Base-by-base conservation (phyloP, 1,140 invertebrate species). In the Brachionus manjavacas region DNA sequence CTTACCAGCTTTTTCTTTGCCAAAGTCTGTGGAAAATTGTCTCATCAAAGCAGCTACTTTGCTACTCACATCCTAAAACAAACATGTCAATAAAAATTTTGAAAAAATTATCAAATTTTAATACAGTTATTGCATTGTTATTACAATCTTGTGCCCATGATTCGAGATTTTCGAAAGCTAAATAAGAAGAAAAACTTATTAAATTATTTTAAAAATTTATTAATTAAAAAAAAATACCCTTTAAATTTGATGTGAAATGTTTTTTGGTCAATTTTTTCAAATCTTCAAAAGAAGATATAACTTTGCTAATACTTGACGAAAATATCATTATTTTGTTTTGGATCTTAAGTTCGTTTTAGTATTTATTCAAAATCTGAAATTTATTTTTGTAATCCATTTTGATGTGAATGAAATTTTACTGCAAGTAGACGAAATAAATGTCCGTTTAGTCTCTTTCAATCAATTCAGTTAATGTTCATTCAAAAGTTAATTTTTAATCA, bases 221-320 rank as follows among this genome's bases (percentile, higher is more conserved):
- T n/a, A n/a, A n/a, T n/a, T n/a, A n/a, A n/a, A n/a, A 20, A 9
- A 16, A 11, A 39, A 16, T 52, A 64, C 49, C 76, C 64, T 81
- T 81, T 64, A 55, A 46, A 64, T 81, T 52, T 28, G 23, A 43
- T 6, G 20, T 43, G 14, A 64, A 14, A 16, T 81, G 79, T 52
- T 68, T 81, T 25, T 81, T 81, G 39, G 52, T 41, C n/a, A 68
- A 14, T 60, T 81, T 81, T 81, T 20, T 81, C 1, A 81, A 28
- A 39, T 81, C 79, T 25, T 81, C 79, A 25, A 81, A 81, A n/a
- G 79, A 81, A 28, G 79, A 60, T 16, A 81, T 68, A 4, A 81
- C 52, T 12, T 68, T 81, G 39, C 60, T 81, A 12, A 81, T 11
- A 64, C 28, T 68, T 12, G 79, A 81, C 28, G 55, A 64, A 39